Percentiles rank a stretch among this genome's conserved stretches.
phyloP scores from a whole-genome alignment of 2,888 invertebrate genomes.

The Synergus itoensis region DNA sequence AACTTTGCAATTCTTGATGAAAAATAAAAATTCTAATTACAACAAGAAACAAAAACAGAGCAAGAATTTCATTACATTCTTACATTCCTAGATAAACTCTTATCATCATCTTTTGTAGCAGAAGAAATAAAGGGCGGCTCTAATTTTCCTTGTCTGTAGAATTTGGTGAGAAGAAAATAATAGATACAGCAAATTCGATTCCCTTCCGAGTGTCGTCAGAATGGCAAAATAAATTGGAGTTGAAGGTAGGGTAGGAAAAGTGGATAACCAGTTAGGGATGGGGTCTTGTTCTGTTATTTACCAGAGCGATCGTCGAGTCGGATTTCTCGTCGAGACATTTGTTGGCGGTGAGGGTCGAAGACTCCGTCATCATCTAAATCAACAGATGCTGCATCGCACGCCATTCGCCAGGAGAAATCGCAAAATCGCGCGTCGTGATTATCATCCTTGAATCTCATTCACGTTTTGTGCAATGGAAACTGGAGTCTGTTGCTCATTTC shows the following conservation, averaged over 20 bases:
- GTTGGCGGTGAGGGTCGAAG: conserved; percentile 69
- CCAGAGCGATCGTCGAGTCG: conserved; percentile 69
- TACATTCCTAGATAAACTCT: background rate
- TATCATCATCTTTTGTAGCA: background rate
- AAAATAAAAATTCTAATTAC: no score
- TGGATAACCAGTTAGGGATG: background rate
- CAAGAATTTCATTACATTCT: no score
- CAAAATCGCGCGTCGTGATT: conserved; percentile 45
- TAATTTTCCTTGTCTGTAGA: background rate
- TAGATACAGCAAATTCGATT: background rate
- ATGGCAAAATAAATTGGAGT: background rate
- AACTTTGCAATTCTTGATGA: no score
- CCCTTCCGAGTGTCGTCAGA: background rate
- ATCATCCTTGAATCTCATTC: conserved; percentile 24
- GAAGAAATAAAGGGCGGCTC: background rate
- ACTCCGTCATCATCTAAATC: conserved; percentile 73
- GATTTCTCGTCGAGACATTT: conserved; percentile 70
- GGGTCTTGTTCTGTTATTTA: conserved; percentile 52
- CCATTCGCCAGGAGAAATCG: conserved; percentile 56
- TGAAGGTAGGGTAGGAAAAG: background rate
- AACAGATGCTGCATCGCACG: conserved; percentile 52
- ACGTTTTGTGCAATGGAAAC: background rate
- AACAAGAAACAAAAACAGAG: background rate
- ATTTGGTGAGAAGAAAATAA: background rate
- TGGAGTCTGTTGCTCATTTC: background rate